phyloP scores from a whole-genome alignment of 2,113 vertebrate genomes.

The Anthoscopus minutus region DNA sequence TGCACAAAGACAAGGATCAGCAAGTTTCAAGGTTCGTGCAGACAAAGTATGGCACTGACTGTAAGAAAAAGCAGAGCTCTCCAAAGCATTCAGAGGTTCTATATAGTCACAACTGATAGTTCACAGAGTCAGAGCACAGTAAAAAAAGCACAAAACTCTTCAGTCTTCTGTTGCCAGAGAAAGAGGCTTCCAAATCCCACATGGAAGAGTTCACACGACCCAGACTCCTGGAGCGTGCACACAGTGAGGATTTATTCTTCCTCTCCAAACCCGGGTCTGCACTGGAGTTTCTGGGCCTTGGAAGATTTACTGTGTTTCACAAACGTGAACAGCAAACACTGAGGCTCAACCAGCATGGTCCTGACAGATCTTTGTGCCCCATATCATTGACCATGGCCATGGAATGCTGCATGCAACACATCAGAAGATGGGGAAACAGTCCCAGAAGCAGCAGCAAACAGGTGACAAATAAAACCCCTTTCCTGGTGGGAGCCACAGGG shows the following conservation, averaged over 20 bases:
- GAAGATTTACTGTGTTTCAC: neutral
- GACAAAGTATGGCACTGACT: neutral
- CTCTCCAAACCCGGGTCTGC: neutral
- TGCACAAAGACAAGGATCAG: neutral
- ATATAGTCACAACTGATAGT: neutral
- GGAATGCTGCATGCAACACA: accelerated
- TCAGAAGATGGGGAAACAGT: no score
- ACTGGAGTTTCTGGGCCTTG: neutral
- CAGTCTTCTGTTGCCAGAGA: neutral
- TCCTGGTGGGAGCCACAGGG: neutral
- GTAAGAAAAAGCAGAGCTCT: neutral
- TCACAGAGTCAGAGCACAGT: neutral
- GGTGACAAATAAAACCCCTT: neutral
- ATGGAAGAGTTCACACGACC: accelerated
- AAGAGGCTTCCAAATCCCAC: neutral
- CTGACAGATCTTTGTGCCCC: accelerated
- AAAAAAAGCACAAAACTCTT: neutral
- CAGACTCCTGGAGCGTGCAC: accelerated
- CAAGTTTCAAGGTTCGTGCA: neutral
- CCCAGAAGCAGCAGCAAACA: neutral
- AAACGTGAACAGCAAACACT: accelerated
- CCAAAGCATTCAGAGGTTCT: neutral
- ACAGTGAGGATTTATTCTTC: neutral
- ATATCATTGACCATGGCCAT: accelerated
- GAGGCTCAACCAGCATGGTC: accelerated